Conservation (phyloP, 2,888 invertebrate species). For the Rhorus exstirpatorius region DNA sequence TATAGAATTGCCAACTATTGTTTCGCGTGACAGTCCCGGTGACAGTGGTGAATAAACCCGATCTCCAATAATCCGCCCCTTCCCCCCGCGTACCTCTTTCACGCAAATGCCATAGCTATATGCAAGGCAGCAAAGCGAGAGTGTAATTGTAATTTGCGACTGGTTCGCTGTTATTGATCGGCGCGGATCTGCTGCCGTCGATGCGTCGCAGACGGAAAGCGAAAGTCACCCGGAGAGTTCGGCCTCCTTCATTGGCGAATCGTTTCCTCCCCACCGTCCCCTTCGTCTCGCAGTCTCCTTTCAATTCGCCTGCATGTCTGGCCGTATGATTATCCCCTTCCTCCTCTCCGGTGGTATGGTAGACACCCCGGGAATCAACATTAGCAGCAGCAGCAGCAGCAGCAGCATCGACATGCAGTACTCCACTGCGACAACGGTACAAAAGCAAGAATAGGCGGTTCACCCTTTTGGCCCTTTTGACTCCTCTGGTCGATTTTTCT, state of each 20-base stretch:
- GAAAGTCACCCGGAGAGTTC: conserved; percentile 80
- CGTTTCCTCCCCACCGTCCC: conserved; percentile 55
- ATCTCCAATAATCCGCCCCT: conserved; percentile 78
- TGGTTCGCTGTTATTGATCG: conserved; percentile 83
- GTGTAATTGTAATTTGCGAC: conserved; percentile 69
- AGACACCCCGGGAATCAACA: conserved; percentile 71
- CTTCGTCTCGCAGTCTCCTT: conserved; percentile 45
- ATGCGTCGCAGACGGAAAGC: conserved; percentile 83
- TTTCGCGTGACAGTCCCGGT: neutral
- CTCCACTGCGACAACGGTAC: conserved; percentile 5
- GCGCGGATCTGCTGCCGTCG: conserved; percentile 76
- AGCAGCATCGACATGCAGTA: conserved; percentile 45
- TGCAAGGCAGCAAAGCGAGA: conserved; percentile 62
- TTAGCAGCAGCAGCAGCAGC: neutral
- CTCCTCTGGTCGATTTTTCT: neutral
- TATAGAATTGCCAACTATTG: conserved; percentile 22
- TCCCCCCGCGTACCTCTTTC: conserved; percentile 64
- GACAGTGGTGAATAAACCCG: conserved; percentile 38
- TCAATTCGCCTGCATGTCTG: conserved; percentile 63
- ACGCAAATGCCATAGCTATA: conserved; percentile 33
- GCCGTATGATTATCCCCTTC: conserved; percentile 84
- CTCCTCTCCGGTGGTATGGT: conserved; percentile 76
- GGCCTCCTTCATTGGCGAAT: conserved; percentile 77
- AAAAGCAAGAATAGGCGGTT: conserved; percentile 26
- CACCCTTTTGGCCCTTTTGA: conserved; percentile 20